Percentiles rank a stretch among this genome's conserved stretches.
Evolutionary conservation across 2,797 vertebrate genomes (phyloP).

Genomic region (Sebastolobus altivelis): DNA sequence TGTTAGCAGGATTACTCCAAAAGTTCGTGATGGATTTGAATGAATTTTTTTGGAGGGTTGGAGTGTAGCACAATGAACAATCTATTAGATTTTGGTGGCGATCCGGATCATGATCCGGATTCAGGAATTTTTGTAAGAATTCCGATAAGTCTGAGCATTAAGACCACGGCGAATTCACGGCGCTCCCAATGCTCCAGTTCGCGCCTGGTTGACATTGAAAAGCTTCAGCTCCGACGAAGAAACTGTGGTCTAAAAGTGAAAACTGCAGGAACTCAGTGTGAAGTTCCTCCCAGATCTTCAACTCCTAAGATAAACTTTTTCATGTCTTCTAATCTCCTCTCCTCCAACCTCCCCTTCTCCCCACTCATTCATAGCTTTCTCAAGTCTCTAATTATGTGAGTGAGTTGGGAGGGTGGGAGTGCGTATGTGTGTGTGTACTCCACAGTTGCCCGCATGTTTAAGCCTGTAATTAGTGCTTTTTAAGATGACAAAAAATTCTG

Average conservation of each 20-base stretch:
- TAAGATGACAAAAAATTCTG: conserved; percentile 78
- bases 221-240: not conserved
- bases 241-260: conserved; percentile 8
- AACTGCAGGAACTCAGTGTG: not conserved
- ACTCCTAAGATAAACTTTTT: conserved; percentile 68
- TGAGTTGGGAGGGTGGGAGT: conserved; percentile 70
- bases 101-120: too few relatives aligned
- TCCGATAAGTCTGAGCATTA: too few relatives aligned
- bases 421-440: conserved; percentile 44
- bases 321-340: conserved; percentile 65
- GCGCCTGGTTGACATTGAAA: too few relatives aligned
- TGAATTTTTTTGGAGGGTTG: too few relatives aligned
- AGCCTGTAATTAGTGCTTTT: conserved; percentile 83
- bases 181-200: too few relatives aligned
- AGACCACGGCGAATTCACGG: too few relatives aligned
- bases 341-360: conserved; percentile 40
- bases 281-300: conserved; percentile 49
- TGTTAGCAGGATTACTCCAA: too few relatives aligned
- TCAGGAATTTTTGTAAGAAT: too few relatives aligned
- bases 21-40: too few relatives aligned
- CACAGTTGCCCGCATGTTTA: conserved; percentile 68
- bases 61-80: too few relatives aligned
- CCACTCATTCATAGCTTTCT: conserved; percentile 69
- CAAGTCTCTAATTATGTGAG: conserved; percentile 81
- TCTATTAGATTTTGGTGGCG: too few relatives aligned